phyloP scores from a whole-genome alignment of 1,140 invertebrate genomes.

The Pectinophora gossypiella region DNA sequence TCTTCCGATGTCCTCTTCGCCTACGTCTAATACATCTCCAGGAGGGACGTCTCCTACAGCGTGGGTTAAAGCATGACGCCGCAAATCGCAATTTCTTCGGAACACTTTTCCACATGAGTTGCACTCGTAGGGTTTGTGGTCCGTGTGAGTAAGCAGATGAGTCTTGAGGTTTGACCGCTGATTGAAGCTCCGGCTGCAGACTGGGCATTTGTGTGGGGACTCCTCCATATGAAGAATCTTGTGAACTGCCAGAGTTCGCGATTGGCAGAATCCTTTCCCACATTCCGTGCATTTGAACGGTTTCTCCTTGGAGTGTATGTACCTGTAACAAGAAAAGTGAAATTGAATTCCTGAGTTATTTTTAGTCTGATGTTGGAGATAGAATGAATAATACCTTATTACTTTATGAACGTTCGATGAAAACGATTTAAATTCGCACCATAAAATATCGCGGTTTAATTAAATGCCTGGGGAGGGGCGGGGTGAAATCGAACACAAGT shows the following conservation, averaged over 20 bases:
- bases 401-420: conserved; percentile 4
- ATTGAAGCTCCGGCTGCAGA: conserved; percentile 92
- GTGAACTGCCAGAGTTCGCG: conserved; percentile 94
- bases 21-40: conserved; percentile 79
- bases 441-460: conserved; percentile 61
- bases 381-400: conserved; percentile 8
- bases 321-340: conserved; percentile 81
- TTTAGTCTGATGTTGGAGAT: conserved; percentile 6
- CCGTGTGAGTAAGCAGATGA: conserved; percentile 95
- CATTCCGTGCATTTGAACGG: conserved; percentile 97
- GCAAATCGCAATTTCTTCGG: conserved; percentile 88
- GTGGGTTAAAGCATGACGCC: conserved; percentile 90
- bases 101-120: conserved; percentile 93
- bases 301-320: conserved; percentile 98
- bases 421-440: conserved; percentile 42
- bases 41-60: conserved; percentile 88
- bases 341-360: conserved; percentile 25
- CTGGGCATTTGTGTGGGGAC: conserved; percentile 93
- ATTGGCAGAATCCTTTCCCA: conserved; percentile 97
- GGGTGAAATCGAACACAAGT: conserved; percentile 39
- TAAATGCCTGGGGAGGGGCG: conserved; percentile 54
- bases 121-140: conserved; percentile 96
- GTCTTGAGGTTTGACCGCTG: conserved; percentile 95
- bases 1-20: conserved; percentile 78
- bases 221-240: conserved; percentile 95